Base-by-base conservation (phyloP, 2,888 invertebrate genomes). In the Oegoconia quadripuncta region DNA sequence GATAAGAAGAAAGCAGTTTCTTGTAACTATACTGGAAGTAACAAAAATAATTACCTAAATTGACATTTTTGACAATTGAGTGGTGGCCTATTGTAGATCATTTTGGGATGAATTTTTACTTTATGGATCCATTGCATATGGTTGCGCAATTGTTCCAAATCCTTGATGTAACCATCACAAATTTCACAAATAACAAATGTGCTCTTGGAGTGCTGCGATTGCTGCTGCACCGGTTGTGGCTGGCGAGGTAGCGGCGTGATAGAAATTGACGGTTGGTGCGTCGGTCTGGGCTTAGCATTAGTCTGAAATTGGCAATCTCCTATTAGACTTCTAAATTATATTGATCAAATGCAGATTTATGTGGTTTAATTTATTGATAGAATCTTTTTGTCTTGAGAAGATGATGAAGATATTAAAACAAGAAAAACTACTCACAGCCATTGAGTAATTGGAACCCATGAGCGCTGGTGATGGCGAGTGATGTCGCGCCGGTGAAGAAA, bases 51-150 rank as follows among this genome's bases (percentile, higher is more conserved):
- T 57, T 58, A 83, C 84, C 84, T 78, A 76, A 95, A 96, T 83
- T 97, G 96, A 88, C 98, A 98, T 77, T 97, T 97, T 81, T 97
- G 97, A 81, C 98, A 98, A 84, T 96, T 97, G 51, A 98, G 89
- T 31, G 97, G 97, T 40, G 98, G 97, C 78, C 95, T 90, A 81
- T 96, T 97, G 81, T 96, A 95, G 57, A 97, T 96, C 97, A 97
- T 97, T 87, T 96, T 97, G 39, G 97, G 96, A 82, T 97, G 97
- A 64, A 97, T 97, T 77, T 97, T 97, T 54, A 97, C 96, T 90
- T 97, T 97, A 78, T 98, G 98, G 74, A 97, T 97, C 95, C 97
- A 97, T 70, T 97, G 97, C 96, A 98, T 97, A 71, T 98, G 98
- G 75, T 97, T 97, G 48, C 97, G 90, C 47, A 98, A 84, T 70